Conservation (phyloP, 2,888 invertebrate genomes). For the Sylvicola cinctus region DNA sequence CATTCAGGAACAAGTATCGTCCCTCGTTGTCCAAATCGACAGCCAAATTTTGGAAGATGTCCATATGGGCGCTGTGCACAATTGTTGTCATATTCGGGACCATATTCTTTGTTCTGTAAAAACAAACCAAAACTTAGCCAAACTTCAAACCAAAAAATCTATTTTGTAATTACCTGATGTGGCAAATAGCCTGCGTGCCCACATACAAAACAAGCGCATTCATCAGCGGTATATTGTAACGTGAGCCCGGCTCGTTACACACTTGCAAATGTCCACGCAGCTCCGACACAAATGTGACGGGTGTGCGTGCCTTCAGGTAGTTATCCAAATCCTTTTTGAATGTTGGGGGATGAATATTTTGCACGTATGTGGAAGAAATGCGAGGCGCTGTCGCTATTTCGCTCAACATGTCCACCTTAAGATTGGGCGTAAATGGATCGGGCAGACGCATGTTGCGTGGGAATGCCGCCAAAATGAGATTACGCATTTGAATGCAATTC, state of each 20-base stretch:
- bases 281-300: slow-evolving; percentile 89
- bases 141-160: not conserved
- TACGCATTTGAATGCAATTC: slow-evolving; percentile 97
- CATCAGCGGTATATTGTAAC: slow-evolving; percentile 90
- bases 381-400: slow-evolving; percentile 79
- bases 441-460: slow-evolving; percentile 96
- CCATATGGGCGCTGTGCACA: slow-evolving; percentile 97
- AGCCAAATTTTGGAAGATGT: slow-evolving; percentile 97
- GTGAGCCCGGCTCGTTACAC: slow-evolving; percentile 67
- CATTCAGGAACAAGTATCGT: slow-evolving; percentile 86
- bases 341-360: slow-evolving; percentile 64
- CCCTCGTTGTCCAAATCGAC: slow-evolving; percentile 97
- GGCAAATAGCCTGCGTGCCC: slow-evolving; percentile 86
- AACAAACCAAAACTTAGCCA: too few relatives aligned
- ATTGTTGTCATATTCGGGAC: slow-evolving; percentile 96
- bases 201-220: slow-evolving; percentile 96
- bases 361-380: slow-evolving; percentile 70
- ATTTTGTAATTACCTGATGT: slow-evolving; percentile 33
- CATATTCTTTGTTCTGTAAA: slow-evolving; percentile 74
- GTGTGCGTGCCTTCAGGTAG: slow-evolving; percentile 82
- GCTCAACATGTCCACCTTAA: slow-evolving; percentile 76
- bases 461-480: slow-evolving; percentile 92
- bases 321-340: slow-evolving; percentile 95
- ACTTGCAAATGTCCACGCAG: slow-evolving; percentile 77
- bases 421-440: slow-evolving; percentile 94